Evolutionary conservation across 2,113 vertebrate species (phyloP).

Genomic region (Muntiacus reevesi): DNA sequence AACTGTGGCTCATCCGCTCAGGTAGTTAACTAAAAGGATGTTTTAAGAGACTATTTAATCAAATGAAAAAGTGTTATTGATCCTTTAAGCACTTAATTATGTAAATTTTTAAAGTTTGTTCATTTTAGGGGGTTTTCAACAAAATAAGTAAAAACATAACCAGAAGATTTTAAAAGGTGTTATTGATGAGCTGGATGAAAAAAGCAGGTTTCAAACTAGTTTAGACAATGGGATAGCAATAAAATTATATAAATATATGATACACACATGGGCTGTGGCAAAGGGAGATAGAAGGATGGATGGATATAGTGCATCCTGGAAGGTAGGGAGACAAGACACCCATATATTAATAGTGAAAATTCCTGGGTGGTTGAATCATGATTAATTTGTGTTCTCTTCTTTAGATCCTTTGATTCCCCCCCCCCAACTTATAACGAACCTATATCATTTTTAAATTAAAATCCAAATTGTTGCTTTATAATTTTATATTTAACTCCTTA

Average conservation of each 20-base stretch:
- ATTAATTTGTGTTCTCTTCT: background rate
- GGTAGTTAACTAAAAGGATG: background rate
- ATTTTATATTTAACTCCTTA: background rate
- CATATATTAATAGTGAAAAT: background rate
- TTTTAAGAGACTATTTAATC: background rate
- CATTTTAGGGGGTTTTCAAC: background rate
- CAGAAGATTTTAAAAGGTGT: background rate
- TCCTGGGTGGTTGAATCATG: background rate
- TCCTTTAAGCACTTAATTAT: background rate
- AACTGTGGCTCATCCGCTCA: background rate
- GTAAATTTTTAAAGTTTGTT: background rate
- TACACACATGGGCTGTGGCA: background rate
- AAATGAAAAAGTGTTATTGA: background rate
- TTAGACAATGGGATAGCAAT: background rate
- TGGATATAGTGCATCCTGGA: background rate
- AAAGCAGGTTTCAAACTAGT: background rate
- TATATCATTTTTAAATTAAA: background rate
- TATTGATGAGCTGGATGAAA: background rate
- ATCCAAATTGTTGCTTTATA: background rate
- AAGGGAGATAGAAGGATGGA: background rate
- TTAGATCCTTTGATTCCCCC: background rate
- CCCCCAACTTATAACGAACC: background rate
- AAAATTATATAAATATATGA: background rate
- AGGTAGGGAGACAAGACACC: background rate
- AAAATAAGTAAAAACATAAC: background rate